Evolutionary conservation across 92 coral and sea anemone genomes (phyloP), one percentile per base, ranked within the genome.

Genomic region (Chrysogorgia sp.): DNA sequence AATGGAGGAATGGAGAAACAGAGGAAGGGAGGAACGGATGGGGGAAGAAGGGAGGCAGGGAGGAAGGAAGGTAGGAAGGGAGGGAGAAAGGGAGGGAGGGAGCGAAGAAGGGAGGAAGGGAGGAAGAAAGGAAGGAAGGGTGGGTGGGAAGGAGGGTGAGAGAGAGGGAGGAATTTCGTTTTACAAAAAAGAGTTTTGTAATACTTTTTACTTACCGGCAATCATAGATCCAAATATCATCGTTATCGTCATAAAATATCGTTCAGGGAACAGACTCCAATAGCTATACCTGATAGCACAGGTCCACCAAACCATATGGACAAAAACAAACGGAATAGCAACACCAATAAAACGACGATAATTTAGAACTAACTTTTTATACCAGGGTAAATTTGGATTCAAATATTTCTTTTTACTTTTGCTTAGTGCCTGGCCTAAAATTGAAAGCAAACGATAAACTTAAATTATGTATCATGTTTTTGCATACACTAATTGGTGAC

Each of bases 211-310:
- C 30, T 57, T 71, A 92, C 97, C 97, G 86, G 97, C 97, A 53
- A 92, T 87, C 72, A 92, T 84, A 6, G 97, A 92, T 10, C 97
- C 97, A 72, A 92, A 89, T 29, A 92, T 83, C 93, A 92, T 92
- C 9, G 97, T 92, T 13, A 92, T 78, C 34, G 91, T 62, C 82
- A 92, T 86, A 61, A 34, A 92, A 52, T 76, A 92, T 64, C 87
- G 75, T 10, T 92, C 93, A 33, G 85, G 83, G 72, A 92, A 92
- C 40, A 71, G 58, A 21, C 76, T 25, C 90, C 90, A 89, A 64
- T 84, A 88, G 71, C 82, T 67, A 75, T 86, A 75, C 34, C 74
- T 82, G 25, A 92, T 87, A 12, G 89, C 89, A 34, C 87, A 61
- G 31, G 90, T 88, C 93, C 93, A 92, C 93, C 93, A 92, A 45